Percentiles rank a stretch among this genome's conserved stretches.
These are phyloP conservation scores for Archilochus colubris DNA, from an alignment of 2,113 vertebrate species.

Conservation along the genomic window DNA sequence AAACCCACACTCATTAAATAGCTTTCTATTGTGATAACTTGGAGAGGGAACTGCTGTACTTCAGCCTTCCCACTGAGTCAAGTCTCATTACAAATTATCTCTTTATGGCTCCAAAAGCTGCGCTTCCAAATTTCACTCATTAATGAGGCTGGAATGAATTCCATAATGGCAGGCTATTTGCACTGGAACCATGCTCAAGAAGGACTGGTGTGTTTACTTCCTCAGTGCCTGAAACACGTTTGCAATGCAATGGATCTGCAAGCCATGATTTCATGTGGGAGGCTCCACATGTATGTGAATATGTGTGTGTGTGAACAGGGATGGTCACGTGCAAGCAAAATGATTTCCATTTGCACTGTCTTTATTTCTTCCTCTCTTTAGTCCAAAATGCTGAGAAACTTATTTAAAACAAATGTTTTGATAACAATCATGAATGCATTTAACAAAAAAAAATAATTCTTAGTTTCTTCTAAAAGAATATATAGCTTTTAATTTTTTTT, in stretches of 20 bases:
- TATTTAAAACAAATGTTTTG: neutral
- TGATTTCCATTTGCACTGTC: constrained; percentile 20
- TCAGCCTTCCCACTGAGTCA: constrained; percentile 66
- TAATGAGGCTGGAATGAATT: constrained; percentile 73
- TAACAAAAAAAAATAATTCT: neutral
- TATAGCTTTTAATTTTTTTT: constrained; percentile 73
- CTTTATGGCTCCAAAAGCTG: constrained; percentile 70
- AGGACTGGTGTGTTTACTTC: constrained; percentile 58
- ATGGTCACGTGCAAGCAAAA: neutral
- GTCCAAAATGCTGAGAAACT: neutral
- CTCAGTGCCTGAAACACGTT: constrained; percentile 16
- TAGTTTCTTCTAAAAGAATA: constrained; percentile 4
- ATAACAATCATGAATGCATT: neutral
- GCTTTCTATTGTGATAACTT: constrained; percentile 69
- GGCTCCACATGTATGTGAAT: neutral
- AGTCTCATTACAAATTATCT: constrained; percentile 75
- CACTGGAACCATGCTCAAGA: neutral
- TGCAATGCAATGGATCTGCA: neutral
- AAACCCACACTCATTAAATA: constrained; percentile 68
- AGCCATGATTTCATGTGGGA: neutral
- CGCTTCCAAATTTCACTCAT: constrained; percentile 59
- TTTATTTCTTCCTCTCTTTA: constrained; percentile 3
- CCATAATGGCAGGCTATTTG: constrained; percentile 61
- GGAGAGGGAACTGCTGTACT: constrained; percentile 49
- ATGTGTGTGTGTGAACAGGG: neutral